Evolutionary conservation across 2,888 invertebrate species (phyloP), one percentile per base, ranked within the genome.

Genomic region (Xylocampa areola): DNA sequence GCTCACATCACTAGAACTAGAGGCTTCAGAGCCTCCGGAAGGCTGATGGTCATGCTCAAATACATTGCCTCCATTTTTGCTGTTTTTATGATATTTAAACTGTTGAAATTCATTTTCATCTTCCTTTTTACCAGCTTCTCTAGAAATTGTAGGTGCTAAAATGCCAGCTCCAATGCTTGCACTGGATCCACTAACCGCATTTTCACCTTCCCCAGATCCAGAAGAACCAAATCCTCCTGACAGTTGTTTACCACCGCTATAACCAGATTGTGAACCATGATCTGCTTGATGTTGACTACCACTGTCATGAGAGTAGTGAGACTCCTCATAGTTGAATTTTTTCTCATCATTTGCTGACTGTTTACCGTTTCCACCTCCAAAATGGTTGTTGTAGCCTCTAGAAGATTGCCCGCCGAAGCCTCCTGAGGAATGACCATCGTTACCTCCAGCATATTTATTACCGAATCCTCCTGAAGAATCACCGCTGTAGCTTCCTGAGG

Each of bases 301-400:
- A 17, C 62, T 76, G 32, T 84, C 73, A 47, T 67, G 77, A 0
- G 79, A 75, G 23, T 60, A 73, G 8, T 79, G 81, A 5, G 81
- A 79, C 64, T 83, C 80, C 48, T 82, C 78, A 21, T 62, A 80
- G 25, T 69, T 67, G 19, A 67, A 52, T 37, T 65, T 52, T 33
- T 64, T 45, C 19, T 49, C 69, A 21, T 10, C 50, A 50, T 41
- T 37, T 8, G 13, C 25, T 33, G 39, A 35, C 40, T 44, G 61
- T 23, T 32, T 30, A 6, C 36, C 48, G 0, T 8, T 35, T 17
- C 60, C 37, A 43, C 17, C 60, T 30, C 29, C 51, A 30, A 27
- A 43, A 13, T 47, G 52, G 4, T 48, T 19, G 2, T 33, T 29
- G 3, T 16, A 37, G 7, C 29, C 17, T 0, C 37, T 25, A 13